These are phyloP conservation scores for Galaxias olidus DNA, from an alignment of 2,797 vertebrate genomes.

Conservation along the genomic window DNA sequence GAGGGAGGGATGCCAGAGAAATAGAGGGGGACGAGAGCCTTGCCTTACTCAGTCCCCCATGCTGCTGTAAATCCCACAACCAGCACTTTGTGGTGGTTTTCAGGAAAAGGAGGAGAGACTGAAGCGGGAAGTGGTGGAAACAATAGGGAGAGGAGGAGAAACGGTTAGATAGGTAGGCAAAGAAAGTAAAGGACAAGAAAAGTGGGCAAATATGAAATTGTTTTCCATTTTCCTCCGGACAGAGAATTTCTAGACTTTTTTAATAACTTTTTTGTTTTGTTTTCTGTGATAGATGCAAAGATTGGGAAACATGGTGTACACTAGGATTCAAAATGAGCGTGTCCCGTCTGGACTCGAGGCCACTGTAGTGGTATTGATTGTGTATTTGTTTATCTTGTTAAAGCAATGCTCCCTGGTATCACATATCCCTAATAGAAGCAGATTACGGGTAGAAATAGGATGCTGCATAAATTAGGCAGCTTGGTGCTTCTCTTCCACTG, in stretches of 20 bases:
- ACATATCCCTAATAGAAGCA: conserved; percentile 65
- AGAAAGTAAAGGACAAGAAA: neutral
- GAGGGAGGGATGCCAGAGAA: conserved; percentile 5
- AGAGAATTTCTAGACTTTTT: too few species aligned
- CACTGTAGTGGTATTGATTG: conserved; percentile 54
- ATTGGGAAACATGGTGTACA: too few species aligned
- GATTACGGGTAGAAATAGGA: conserved; percentile 70
- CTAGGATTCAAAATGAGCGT: too few species aligned
- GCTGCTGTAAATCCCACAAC: neutral
- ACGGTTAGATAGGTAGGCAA: neutral
- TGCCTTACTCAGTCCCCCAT: neutral
- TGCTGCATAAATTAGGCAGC: conserved; percentile 68
- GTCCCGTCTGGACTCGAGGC: neutral
- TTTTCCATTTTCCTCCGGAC: neutral
- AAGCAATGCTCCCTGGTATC: conserved; percentile 57
- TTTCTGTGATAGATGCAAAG: too few species aligned
- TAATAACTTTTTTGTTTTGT: too few species aligned
- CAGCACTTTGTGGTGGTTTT: conserved; percentile 6
- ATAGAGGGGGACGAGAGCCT: neutral
- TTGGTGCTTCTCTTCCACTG: conserved; percentile 60
- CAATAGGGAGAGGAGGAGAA: neutral
- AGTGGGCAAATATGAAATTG: neutral
- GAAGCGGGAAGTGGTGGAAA: conserved; percentile 3
- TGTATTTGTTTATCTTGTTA: conserved; percentile 69
- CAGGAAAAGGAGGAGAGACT: conserved; percentile 1